A percentile compares a stretch with the other conserved stretches of the same genome.
These are phyloP conservation scores for Halcyon badia DNA, from an alignment of 2,797 vertebrate species.

Conservation along the genomic window DNA sequence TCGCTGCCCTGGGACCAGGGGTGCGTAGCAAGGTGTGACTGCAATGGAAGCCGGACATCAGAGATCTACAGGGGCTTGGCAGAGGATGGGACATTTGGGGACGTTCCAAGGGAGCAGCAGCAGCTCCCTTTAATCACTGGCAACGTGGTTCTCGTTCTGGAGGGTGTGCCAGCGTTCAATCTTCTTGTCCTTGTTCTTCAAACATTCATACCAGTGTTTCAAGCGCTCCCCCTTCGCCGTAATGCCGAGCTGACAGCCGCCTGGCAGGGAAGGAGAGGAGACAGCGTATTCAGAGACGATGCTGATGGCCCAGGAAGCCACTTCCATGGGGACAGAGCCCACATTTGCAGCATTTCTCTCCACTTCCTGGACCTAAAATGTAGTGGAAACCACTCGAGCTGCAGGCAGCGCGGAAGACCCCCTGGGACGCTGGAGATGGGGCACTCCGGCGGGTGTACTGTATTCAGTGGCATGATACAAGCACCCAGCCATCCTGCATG, in stretches of 20 bases:
- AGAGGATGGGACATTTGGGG: not conserved
- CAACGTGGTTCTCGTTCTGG: slow-evolving; percentile 88
- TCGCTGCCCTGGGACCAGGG: not conserved
- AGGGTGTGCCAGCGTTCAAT: slow-evolving; percentile 98
- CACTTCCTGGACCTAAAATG: not conserved
- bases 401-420: too few species aligned
- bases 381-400: not conserved
- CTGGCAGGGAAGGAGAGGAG: slow-evolving; percentile 69
- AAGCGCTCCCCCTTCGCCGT: slow-evolving; percentile 95
- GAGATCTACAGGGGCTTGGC: slow-evolving; percentile 48
- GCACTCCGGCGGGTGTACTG: too few species aligned
- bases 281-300: rapidly evolving
- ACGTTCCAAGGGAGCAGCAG: not conserved
- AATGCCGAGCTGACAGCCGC: slow-evolving; percentile 95
- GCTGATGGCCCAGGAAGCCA: not conserved
- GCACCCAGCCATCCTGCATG: rapidly evolving
- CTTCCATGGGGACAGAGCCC: rapidly evolving
- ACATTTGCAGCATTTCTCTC: rapidly evolving
- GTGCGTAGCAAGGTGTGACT: slow-evolving; percentile 33
- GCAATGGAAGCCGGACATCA: slow-evolving; percentile 73
- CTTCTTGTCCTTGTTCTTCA: slow-evolving; percentile 99
- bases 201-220: slow-evolving; percentile 97
- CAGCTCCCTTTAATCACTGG: slow-evolving; percentile 87
- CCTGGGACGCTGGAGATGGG: not conserved
- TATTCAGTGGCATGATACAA: not conserved